Evolutionary conservation across 2,113 vertebrate genomes (phyloP), one percentile per base, ranked within the genome.

Genomic region (Zosterops lateralis): DNA sequence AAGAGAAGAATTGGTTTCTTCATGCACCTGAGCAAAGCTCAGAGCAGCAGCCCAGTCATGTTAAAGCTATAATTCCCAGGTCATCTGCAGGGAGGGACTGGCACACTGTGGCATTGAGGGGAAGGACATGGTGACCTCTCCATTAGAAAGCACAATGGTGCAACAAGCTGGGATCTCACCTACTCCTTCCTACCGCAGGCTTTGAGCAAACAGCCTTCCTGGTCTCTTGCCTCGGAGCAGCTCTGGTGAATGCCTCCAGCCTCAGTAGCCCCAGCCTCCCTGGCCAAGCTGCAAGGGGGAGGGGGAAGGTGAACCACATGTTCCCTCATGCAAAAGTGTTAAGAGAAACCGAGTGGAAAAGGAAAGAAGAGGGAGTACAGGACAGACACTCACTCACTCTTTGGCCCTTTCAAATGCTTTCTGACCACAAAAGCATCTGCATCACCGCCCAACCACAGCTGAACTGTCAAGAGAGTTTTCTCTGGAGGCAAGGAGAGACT

Each of bases 201-300:
- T 71, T 40, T 36, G 9, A 66, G 62, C 28, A 56, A 87, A 65
- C 9, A 25, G 54, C 62, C 5, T 83, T 76, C 51, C 80, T 14
- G 32, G 60, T 24, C 44, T 77, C 76, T 54, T 3, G 12, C 42
- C 65, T 50, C 0, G 0, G 51, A 70, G 53, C 38, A 58, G 34
- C 51, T 90, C 67, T 15, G 10, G n/a, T 28, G 66, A 73, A 38
- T 1, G 14, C 38, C 64, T 24, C 7, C 5, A 72, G 72, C 72
- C 56, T 58, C 54, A 62, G 47, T 51, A 77, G 38, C 48, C 16
- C 58, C 70, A 58, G 14, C 29, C 17, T 84, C 66, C 22, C 51
- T 7, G 15, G 78, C 25, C 67, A 66, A 50, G n/a, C 42, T 3
- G 6, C 44, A n/a, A 90, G 20, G 9, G 18, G 40, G 13, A 38